phyloP scores from a whole-genome alignment of 35 echinoderm and acorn worm species.

The Apostichopus japonicus region DNA sequence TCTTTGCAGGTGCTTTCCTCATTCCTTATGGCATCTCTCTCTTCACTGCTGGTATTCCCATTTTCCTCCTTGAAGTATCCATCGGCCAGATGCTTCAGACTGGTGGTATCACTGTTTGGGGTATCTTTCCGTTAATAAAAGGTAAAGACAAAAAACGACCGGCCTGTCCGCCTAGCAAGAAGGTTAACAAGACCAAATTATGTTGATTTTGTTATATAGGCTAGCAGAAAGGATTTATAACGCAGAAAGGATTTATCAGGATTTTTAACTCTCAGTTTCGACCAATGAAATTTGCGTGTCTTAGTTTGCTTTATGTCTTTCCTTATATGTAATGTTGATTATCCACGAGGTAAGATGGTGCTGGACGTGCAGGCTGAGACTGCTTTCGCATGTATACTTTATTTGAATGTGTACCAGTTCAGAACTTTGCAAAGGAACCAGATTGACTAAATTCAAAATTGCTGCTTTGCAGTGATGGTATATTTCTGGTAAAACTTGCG shows the following conservation, averaged over 20 bases:
- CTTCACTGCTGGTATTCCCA: conserved; percentile 80
- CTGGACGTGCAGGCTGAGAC: no score
- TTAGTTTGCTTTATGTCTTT: not conserved
- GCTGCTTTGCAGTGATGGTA: no score
- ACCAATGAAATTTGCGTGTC: not conserved
- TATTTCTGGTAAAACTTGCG: no score
- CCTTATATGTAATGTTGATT: no score
- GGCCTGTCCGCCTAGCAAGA: not conserved
- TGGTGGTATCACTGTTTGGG: conserved; percentile 89
- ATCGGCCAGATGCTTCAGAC: conserved; percentile 87
- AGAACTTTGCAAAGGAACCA: no score
- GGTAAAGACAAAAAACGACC: conserved; percentile 43
- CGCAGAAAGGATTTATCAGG: not conserved
- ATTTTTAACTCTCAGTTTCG: not conserved
- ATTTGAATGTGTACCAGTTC: no score
- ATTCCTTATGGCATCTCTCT: conserved; percentile 91
- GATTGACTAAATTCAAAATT: no score
- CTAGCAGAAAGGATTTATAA: no score
- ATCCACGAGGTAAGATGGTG: no score
- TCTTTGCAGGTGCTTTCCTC: conserved; percentile 84
- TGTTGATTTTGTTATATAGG: no score
- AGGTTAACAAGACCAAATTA: not conserved
- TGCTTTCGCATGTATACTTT: no score
- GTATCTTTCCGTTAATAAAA: conserved; percentile 88
- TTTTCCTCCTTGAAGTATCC: conserved; percentile 92